Evolutionary conservation across 2,113 vertebrate genomes (phyloP).

Genomic region (Esox niger): DNA sequence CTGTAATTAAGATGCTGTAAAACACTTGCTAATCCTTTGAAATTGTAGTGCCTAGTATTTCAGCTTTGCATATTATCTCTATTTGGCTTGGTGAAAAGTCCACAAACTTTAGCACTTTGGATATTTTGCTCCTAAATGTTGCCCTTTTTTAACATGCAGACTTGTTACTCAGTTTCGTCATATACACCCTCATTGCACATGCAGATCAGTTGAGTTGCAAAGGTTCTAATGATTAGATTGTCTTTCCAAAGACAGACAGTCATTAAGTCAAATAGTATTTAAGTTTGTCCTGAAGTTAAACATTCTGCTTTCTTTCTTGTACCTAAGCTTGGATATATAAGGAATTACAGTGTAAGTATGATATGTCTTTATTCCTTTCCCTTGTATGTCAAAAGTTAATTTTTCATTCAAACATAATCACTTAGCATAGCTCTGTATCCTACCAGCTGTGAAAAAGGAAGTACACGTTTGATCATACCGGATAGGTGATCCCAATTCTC

Average conservation of each 20-base stretch:
- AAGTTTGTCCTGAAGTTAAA: conserved; percentile 53
- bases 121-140: too few relatives aligned
- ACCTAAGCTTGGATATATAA: conserved; percentile 78
- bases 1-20: too few relatives aligned
- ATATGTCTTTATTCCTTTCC: conserved; percentile 60
- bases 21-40: too few relatives aligned
- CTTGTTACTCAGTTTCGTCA: not conserved
- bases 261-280: conserved; percentile 27
- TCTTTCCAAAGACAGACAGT: not conserved
- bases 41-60: too few relatives aligned
- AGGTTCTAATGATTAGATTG: not conserved
- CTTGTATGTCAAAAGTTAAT: conserved; percentile 70
- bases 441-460: conserved; percentile 8
- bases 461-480: conserved; percentile 57
- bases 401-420: conserved; percentile 67
- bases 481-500: conserved; percentile 40
- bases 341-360: conserved; percentile 77
- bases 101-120: too few relatives aligned
- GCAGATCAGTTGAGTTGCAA: not conserved
- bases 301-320: conserved; percentile 72
- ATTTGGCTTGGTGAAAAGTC: too few relatives aligned
- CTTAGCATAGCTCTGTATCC: conserved; percentile 53
- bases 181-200: too few relatives aligned
- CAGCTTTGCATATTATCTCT: too few relatives aligned
- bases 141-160: not conserved